Evolutionary conservation across 2,113 vertebrate genomes (phyloP).

Genomic region (Perca flavescens): DNA sequence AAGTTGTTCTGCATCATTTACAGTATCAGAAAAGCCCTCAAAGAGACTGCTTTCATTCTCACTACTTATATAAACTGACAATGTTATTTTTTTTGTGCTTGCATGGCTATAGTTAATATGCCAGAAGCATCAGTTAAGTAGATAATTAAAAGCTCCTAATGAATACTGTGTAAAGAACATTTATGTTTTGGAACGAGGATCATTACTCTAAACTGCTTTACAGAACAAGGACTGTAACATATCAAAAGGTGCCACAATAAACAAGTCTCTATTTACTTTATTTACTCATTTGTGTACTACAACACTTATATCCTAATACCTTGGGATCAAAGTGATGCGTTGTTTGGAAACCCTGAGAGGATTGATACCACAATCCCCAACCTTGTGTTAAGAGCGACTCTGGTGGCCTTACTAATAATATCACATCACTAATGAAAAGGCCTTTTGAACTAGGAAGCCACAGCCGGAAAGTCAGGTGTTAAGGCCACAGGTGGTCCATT

Average conservation of each 20-base stretch:
- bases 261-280: neutral
- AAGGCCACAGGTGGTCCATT: conserved; percentile 58
- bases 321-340: neutral
- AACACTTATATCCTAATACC: conserved; percentile 7
- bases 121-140: neutral
- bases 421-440: conserved; percentile 61
- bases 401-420: conserved; percentile 62
- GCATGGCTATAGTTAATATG: neutral
- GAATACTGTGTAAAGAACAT: neutral
- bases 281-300: neutral
- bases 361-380: conserved; percentile 12
- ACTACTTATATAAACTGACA: no score
- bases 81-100: neutral
- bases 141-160: conserved; percentile 4
- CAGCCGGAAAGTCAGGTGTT: conserved; percentile 34
- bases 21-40: neutral
- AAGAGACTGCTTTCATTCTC: neutral
- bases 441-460: conserved; percentile 60
- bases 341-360: conserved; percentile 27
- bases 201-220: neutral
- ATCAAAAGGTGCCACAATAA: neutral
- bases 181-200: neutral
- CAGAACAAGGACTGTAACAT: neutral
- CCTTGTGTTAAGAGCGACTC: conserved; percentile 19
- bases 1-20: neutral